Conservation (phyloP, 2,797 vertebrate genomes). For the Rhinichthys osculus region DNA sequence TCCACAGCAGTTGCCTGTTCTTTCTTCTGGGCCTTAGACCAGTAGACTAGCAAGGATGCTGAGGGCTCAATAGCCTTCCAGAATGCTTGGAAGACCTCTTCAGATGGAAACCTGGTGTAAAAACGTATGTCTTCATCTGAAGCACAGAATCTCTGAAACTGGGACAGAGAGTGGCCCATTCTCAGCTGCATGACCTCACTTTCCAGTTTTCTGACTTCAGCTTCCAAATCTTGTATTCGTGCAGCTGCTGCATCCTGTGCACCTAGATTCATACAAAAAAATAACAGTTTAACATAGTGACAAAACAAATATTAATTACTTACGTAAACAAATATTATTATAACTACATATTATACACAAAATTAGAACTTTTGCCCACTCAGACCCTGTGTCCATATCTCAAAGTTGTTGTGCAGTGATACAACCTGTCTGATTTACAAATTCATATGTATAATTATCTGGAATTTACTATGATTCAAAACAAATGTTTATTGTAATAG, state of each 20-base stretch:
- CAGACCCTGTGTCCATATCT: not conserved
- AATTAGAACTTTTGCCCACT: not conserved
- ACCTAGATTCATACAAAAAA: not conserved
- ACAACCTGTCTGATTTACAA: too few species aligned
- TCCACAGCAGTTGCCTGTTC: not conserved
- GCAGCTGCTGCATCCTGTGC: not conserved
- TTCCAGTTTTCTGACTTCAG: not conserved
- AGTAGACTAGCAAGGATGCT: not conserved
- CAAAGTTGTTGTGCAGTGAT: not conserved
- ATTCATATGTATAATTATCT: too few species aligned
- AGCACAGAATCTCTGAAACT: not conserved
- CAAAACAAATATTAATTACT: not conserved
- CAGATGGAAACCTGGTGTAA: not conserved
- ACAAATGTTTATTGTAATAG: too few species aligned
- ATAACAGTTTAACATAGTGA: not conserved
- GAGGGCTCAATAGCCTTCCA: not conserved
- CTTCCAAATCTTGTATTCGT: not conserved
- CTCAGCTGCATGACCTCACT: not conserved
- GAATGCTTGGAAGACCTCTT: constrained; percentile 2
- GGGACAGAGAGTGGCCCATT: not conserved
- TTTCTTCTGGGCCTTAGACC: not conserved
- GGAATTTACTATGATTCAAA: too few species aligned
- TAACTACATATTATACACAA: too few species aligned
- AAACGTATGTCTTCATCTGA: not conserved
- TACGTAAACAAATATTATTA: too few species aligned